Base-by-base conservation (phyloP, 2,888 invertebrate species). In the Bugulina stolonifera region DNA sequence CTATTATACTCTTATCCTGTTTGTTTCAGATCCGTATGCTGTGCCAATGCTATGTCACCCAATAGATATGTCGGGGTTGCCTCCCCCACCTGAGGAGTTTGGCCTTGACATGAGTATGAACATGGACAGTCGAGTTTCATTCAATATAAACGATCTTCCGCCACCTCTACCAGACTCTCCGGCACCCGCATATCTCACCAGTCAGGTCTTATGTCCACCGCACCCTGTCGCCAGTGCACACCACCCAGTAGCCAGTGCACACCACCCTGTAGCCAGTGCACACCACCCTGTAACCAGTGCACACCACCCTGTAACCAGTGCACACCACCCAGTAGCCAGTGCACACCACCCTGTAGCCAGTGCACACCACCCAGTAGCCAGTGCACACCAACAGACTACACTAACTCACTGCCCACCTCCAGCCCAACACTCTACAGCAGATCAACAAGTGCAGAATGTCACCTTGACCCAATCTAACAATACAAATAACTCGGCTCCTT, bases 21-120 rank as follows among this genome's bases (percentile, higher is more conserved):
- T 18, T 64, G 29, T 64, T 32, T n/a, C 57, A 57, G 64, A 64
- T 32, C 64, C 64, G 5, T 64, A 64, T 64, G 64, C 64, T 14
- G 64, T 64, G 34, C 64, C 64, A 14, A 32, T 64, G 32, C 64
- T 32, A 5, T 64, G 64, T 27, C 64, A 64, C 32, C 64, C 64
- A 14, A n/a, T 64, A 14, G 64, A 64, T 25, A 3, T n/a, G 14
- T 27, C 64, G 3, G 14, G 25, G 5, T 64, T 64, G 27, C 64
- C 64, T 5, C 64, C 64, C 10, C 64, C 64, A 27, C 64, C 64
- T 64, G 32, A 22, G 27, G 64, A 64, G 64, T 64, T 64, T 64
- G 64, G 64, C 2, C 3, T 23, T 23, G 64, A 64, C 64, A 27
- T 10, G 29, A 10, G 25, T 10, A 14, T 5, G 5, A 32, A 5